Conservation (phyloP, 2,888 invertebrate genomes). For the Dendrolimus houi region DNA sequence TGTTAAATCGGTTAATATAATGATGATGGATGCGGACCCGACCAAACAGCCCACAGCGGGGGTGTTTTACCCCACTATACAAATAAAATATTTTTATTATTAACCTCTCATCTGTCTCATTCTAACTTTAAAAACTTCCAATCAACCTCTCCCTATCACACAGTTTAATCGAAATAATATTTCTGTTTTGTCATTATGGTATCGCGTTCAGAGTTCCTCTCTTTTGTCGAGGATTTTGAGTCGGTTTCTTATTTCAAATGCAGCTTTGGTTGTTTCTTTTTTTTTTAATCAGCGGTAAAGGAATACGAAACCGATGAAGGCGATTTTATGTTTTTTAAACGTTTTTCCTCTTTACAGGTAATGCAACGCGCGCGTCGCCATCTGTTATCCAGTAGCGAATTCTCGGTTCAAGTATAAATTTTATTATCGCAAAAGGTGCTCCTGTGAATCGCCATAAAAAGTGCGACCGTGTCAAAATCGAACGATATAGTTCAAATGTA, state of each 20-base stretch:
- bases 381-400: slow-evolving; percentile 54
- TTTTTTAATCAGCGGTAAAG: slow-evolving; percentile 49
- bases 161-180: slow-evolving; percentile 74
- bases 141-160: slow-evolving; percentile 47
- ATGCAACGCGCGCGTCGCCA: slow-evolving; percentile 36
- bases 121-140: slow-evolving; percentile 35
- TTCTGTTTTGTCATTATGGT: slow-evolving; percentile 76
- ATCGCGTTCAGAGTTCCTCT: slow-evolving; percentile 72
- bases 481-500: slow-evolving; percentile 67
- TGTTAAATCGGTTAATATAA: slow-evolving; percentile 77
- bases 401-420: neutral
- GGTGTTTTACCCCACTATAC: slow-evolving; percentile 75
- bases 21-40: slow-evolving; percentile 72
- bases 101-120: slow-evolving; percentile 56
- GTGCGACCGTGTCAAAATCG: slow-evolving; percentile 68
- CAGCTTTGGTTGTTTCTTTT: slow-evolving; percentile 45
- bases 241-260: slow-evolving; percentile 70
- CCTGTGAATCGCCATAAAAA: slow-evolving; percentile 38
- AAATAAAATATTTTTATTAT: slow-evolving; percentile 76
- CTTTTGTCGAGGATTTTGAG: slow-evolving; percentile 65
- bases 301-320: slow-evolving; percentile 38
- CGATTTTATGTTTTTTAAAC: slow-evolving; percentile 4
- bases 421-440: neutral
- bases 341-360: slow-evolving; percentile 29
- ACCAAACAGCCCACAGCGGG: slow-evolving; percentile 74